Evolutionary conservation across 2,888 invertebrate genomes (phyloP), one percentile per base, ranked within the genome.

Genomic region (Xestia xanthographa): DNA sequence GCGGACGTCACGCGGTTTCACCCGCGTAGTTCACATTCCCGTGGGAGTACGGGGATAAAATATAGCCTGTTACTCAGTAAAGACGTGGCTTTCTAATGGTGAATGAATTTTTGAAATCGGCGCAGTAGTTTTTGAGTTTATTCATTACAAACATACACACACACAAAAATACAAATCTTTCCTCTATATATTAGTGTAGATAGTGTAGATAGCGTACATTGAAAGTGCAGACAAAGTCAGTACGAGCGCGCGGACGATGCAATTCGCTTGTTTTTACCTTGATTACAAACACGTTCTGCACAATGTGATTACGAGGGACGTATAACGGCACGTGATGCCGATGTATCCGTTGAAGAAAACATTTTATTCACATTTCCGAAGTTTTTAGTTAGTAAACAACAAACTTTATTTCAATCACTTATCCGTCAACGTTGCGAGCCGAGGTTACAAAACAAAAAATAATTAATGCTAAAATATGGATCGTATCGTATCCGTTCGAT

Each of bases 221-320:
- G 45, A 66, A 66, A 58, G 43, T 65, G 58, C 34, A 84, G 43
- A 58, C 43, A 60, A 50, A 26, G 41, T 22, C 43, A 8, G 68
- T 17, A 72, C 17, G n/a, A 67, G 48, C 58, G 62, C 58, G 43
- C 63, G 43, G 22, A 62, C 58, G 12, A 41, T 56, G 60, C 60
- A 65, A 38, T n/a, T 45, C 2, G 17, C n/a, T 68, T 26, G 62
- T 65, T 75, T 68, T 86, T 80, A 75, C 71, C 75, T 77, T 80
- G 66, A 69, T 80, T 62, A 74, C 48, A 53, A 53, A 73, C 85
- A 84, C 85, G 78, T 86, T 86, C 68, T 38, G 56, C 63, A 68
- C 67, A 79, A 81, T 77, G 70, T 68, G 76, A 77, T 75, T 58
- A 68, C 53, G 43, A 65, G 60, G 1, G 71, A 17, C 65, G 60